These are phyloP conservation scores for Hemistola chrysoprasaria DNA, from an alignment of 2,888 invertebrate species.

Conservation along the genomic window DNA sequence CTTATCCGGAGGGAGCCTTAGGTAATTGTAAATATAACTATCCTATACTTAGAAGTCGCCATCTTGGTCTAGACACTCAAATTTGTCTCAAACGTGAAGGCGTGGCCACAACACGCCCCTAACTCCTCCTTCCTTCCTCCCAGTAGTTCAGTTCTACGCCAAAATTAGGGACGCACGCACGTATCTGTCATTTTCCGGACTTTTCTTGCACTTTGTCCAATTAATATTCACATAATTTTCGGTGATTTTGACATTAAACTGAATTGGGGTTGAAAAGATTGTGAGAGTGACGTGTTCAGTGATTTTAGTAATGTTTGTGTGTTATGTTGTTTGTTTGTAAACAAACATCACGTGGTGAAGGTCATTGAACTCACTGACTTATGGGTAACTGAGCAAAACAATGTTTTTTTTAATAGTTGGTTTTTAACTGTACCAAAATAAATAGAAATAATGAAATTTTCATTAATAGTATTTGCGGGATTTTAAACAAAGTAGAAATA, in stretches of 20 bases:
- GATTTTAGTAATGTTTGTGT: conserved; percentile 4
- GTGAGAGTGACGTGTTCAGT: not conserved
- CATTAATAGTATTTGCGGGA: no score
- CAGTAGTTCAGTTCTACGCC: conserved; percentile 13
- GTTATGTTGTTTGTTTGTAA: conserved; percentile 40
- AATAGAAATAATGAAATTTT: no score
- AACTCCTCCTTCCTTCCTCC: conserved; percentile 18
- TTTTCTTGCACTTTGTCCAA: conserved; percentile 3
- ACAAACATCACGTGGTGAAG: conserved; percentile 37
- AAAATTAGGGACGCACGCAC: conserved; percentile 13
- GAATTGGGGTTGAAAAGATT: not conserved
- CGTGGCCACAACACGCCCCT: conserved; percentile 21
- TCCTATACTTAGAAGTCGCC: no score
- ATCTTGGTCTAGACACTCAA: conserved; percentile 24
- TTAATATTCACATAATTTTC: conserved; percentile 1
- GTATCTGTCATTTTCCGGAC: conserved; percentile 9
- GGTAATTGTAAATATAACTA: not conserved
- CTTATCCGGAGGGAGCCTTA: not conserved
- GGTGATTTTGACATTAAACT: not conserved
- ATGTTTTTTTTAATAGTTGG: no score
- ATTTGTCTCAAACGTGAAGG: conserved; percentile 15
- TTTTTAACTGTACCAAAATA: no score
- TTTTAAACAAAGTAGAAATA: no score
- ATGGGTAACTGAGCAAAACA: no score
- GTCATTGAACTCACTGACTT: conserved; percentile 25